Evolutionary conservation across 2,888 invertebrate species (phyloP).

Genomic region (Carcina quercana): DNA sequence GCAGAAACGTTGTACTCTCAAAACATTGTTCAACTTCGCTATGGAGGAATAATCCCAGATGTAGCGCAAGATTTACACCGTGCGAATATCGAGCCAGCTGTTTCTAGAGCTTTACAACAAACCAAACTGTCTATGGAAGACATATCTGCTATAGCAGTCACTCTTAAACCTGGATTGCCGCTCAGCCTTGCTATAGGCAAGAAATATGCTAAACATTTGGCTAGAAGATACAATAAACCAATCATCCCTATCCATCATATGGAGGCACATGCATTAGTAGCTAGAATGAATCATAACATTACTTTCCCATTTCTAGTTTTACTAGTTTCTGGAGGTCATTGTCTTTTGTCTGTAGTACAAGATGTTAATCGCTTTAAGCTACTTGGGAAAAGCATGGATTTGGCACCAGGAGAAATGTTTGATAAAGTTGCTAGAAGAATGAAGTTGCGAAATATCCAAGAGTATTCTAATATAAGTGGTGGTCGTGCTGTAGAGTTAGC

Average conservation of each 20-base stretch:
- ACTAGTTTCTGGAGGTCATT: conserved; percentile 95
- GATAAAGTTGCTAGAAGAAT: conserved; percentile 93
- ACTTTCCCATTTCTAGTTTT: conserved; percentile 92
- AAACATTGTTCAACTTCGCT: conserved; percentile 79
- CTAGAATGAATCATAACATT: conserved; percentile 82
- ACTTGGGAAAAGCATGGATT: conserved; percentile 87
- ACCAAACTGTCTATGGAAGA: conserved; percentile 78
- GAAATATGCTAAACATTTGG: conserved; percentile 87
- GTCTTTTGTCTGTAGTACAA: conserved; percentile 84
- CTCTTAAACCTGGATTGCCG: conserved; percentile 88
- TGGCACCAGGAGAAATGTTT: conserved; percentile 94
- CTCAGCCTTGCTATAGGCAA: conserved; percentile 87
- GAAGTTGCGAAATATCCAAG: conserved; percentile 84
- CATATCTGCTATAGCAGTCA: conserved; percentile 91
- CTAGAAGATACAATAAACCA: conserved; percentile 80
- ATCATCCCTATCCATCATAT: conserved; percentile 98
- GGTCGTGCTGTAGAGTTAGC: conserved; percentile 91
- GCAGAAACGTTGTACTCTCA: conserved; percentile 91
- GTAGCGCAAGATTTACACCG: conserved; percentile 89
- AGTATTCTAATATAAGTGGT: conserved; percentile 84
- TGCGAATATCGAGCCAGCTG: conserved; percentile 83
- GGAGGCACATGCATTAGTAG: conserved; percentile 97
- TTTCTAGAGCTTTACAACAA: conserved; percentile 77
- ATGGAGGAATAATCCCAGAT: conserved; percentile 94
- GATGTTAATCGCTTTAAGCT: conserved; percentile 84